Base-by-base conservation (phyloP, 30 jellyfish, hydroid and myxozoan genomes). In the Hydra vulgaris region DNA sequence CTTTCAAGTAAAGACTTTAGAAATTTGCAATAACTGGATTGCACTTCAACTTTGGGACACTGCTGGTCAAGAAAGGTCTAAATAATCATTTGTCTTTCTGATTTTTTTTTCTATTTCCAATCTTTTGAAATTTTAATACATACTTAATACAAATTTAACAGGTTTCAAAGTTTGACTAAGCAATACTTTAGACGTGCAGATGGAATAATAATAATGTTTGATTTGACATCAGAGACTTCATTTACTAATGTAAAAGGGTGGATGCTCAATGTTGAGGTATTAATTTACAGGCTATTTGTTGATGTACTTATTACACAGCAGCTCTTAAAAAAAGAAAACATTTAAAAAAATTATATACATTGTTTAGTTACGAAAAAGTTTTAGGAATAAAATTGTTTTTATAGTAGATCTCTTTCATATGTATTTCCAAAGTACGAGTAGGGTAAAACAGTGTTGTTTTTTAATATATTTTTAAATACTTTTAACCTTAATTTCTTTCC, bases 11-110 rank as follows among this genome's bases (percentile, higher is more conserved):
- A 91, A 91, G 70, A 81, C 85, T 0, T 74, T 91, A 71, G 84
- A 83, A 76, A 93, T 91, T 8, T 73, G 79, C 23, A 81, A 77
- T 26, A 91, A 91, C 71, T 80, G 95, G 95, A 89, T 91, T 66
- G 98, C 98, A 1, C 80, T 91, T 66, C 98, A 91, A 74, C 69
- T 91, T 25, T 91, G 98, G 98, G 98, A 91, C 54, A 91, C 98
- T 15, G 98, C 98, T 56, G 98, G 98, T 8, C 98, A 91, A 72
- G 98, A 91, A 77, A 86, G 98, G 98, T 91, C 53, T 1, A n/a
- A n/a, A n/a, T n/a, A n/a, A n/a, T n/a, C 69, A 19, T 7, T 12
- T 19, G 3, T 7, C 17, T n/a, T n/a, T n/a, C n/a, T n/a, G n/a
- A n/a, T n/a, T n/a, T n/a, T n/a, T n/a, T n/a, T n/a, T n/a, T n/a